Evolutionary conservation across 2,888 invertebrate genomes (phyloP).

Genomic region (Cataglyphis altisquamis): DNA sequence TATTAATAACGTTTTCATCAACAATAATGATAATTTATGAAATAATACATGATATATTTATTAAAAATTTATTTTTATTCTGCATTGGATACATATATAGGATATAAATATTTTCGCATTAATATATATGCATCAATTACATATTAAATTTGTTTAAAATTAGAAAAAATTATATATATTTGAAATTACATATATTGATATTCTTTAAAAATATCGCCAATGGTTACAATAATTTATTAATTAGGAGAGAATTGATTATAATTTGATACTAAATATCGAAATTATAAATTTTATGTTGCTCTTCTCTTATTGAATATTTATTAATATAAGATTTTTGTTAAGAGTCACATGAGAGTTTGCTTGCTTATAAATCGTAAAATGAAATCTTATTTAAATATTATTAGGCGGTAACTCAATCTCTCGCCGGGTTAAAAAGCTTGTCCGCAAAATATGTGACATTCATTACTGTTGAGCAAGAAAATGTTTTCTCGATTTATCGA

Average conservation of each 20-base stretch:
- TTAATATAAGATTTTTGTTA: background rate
- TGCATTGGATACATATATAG: background rate
- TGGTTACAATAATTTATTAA: background rate
- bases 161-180: background rate
- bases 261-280: background rate
- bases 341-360: background rate
- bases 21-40: conserved; percentile 2
- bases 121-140: no score
- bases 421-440: background rate
- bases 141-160: background rate
- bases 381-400: background rate
- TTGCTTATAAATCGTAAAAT: background rate
- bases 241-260: background rate
- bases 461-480: background rate
- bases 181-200: background rate
- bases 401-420: background rate
- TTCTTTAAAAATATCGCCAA: background rate
- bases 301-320: background rate
- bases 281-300: background rate
- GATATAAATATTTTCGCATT: background rate
- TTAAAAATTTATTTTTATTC: background rate
- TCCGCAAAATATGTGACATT: background rate
- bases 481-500: conserved; percentile 27
- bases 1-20: background rate
- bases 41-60: background rate